These are phyloP conservation scores for Diaprepes abbreviatus DNA, from an alignment of 2,888 invertebrate species.

Conservation along the genomic window DNA sequence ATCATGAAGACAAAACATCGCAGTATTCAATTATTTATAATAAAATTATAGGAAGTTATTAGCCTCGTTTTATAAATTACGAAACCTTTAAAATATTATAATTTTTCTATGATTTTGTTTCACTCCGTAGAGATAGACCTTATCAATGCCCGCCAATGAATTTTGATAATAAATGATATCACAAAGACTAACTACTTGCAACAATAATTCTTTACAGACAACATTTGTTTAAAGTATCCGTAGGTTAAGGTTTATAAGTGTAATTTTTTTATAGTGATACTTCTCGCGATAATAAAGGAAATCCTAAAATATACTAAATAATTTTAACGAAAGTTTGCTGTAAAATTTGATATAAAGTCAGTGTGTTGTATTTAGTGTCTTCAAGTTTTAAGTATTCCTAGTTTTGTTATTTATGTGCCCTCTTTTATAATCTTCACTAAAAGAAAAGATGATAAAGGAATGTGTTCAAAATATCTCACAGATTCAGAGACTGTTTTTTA, in stretches of 20 bases:
- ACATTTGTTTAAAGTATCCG: slow-evolving; percentile 34
- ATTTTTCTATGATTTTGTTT: slow-evolving; percentile 7
- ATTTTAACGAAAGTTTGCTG: no score
- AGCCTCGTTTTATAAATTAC: no score
- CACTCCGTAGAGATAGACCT: slow-evolving; percentile 27
- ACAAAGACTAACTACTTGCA: slow-evolving; percentile 44
- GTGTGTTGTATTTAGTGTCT: no score
- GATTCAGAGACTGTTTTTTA: neutral
- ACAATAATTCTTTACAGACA: slow-evolving; percentile 30
- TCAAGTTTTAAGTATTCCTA: neutral
- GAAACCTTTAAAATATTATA: neutral
- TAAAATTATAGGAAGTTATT: no score
- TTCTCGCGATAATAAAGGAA: neutral
- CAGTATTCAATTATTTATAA: no score
- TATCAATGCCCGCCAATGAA: slow-evolving; percentile 42
- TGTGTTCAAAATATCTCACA: neutral
- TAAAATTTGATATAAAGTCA: no score
- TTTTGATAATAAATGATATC: slow-evolving; percentile 51
- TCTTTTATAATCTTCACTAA: neutral
- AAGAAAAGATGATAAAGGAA: neutral
- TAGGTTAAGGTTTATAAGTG: slow-evolving; percentile 16
- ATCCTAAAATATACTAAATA: neutral
- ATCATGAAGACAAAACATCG: no score
- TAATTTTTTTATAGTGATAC: neutral
- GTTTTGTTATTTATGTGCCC: slow-evolving; percentile 1